Conservation (phyloP, 2,888 invertebrate species). For the Cyrtodaria siliqua region DNA sequence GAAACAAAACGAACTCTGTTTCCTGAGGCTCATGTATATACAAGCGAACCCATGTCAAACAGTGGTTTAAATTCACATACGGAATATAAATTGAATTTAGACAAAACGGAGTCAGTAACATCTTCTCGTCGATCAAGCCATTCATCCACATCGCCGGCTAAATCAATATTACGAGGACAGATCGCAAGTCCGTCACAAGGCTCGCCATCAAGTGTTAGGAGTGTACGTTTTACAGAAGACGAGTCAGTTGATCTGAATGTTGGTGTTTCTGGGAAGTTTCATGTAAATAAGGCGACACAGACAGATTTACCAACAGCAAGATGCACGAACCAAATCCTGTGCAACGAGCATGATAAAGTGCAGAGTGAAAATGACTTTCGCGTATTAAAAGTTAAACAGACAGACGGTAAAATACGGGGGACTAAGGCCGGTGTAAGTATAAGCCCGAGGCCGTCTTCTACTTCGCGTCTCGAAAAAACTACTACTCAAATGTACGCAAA, state of each 20-base stretch:
- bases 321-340: too few relatives aligned
- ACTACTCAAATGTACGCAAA: too few relatives aligned
- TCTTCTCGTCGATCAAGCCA: slow-evolving; percentile 13
- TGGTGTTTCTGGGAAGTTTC: slow-evolving; percentile 32
- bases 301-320: slow-evolving; percentile 6
- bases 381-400: too few relatives aligned
- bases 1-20: slow-evolving; percentile 8
- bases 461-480: too few relatives aligned
- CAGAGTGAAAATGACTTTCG: too few relatives aligned
- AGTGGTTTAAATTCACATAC: too few relatives aligned
- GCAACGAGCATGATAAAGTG: too few relatives aligned
- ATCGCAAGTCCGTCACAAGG: slow-evolving; percentile 25
- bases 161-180: slow-evolving; percentile 40
- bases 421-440: too few relatives aligned
- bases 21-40: neutral
- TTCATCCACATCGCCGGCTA: slow-evolving; percentile 22
- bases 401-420: too few relatives aligned
- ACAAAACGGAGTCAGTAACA: neutral
- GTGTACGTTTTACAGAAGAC: slow-evolving; percentile 41
- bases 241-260: slow-evolving; percentile 12
- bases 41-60: too few relatives aligned
- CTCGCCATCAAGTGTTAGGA: slow-evolving; percentile 42
- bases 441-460: too few relatives aligned
- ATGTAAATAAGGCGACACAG: slow-evolving; percentile 45
- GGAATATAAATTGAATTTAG: too few relatives aligned